Percentiles rank a stretch among this genome's conserved stretches.
Evolutionary conservation across 1,140 invertebrate species (phyloP).

Genomic region (Bombus vancouverensis): DNA sequence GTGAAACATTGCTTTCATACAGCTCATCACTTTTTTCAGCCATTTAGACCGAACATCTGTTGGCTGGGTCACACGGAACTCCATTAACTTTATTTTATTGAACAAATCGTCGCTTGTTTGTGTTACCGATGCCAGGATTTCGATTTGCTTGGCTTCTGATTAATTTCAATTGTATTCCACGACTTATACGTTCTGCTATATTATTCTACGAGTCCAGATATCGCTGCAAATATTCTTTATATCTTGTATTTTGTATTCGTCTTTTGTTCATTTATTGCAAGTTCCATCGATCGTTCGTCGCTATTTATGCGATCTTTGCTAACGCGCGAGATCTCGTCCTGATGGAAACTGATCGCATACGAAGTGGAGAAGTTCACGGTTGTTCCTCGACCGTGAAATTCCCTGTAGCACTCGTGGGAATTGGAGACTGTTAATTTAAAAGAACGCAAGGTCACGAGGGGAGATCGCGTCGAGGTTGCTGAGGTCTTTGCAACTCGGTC

Average conservation of each 20-base stretch:
- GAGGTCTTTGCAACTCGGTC: constrained; percentile 39
- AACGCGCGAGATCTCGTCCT: background rate
- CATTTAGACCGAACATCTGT: background rate
- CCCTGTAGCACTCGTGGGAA: constrained; percentile 38
- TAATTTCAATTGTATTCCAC: background rate
- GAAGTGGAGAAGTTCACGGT: constrained; percentile 27
- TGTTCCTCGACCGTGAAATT: constrained; percentile 38
- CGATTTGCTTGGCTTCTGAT: background rate
- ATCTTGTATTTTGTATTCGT: background rate
- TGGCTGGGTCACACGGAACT: background rate
- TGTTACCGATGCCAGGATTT: background rate
- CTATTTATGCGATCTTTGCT: background rate
- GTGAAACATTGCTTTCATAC: background rate
- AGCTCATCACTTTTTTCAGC: background rate
- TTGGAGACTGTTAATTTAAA: constrained; percentile 47
- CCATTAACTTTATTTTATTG: background rate
- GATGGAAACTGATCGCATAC: constrained; percentile 15
- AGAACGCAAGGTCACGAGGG: constrained; percentile 55
- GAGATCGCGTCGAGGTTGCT: constrained; percentile 18
- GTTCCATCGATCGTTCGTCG: background rate
- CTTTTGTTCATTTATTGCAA: too few species aligned
- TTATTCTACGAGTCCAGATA: background rate
- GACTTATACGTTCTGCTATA: too few species aligned
- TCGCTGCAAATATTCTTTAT: background rate
- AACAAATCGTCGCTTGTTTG: background rate